Base-by-base conservation (phyloP, 2,888 invertebrate genomes). In the Cryptosula pallasiana region DNA sequence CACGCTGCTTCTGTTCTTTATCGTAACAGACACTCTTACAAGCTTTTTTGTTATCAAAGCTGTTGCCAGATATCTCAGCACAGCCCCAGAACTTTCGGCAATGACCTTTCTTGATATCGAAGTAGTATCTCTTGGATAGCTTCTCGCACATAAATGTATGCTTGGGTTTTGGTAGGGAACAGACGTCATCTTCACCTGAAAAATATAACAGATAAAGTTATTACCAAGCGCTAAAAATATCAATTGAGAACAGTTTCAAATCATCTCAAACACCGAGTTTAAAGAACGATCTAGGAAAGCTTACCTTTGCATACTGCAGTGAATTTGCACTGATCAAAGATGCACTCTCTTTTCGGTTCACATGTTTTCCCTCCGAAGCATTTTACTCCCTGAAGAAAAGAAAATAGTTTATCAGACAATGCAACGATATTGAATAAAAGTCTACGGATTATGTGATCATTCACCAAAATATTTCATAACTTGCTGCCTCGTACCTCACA, bases 1-100 rank as follows among this genome's bases (percentile, higher is more conserved):
- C 69, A 45, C 72, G 71, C 54, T 55, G 23, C n/a, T 35, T 54
- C 20, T 45, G 71, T n/a, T 55, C 25, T 27, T 71, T 75, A 63
- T 69, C 58, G 69, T 75, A 72, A 72, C 78, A 78, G 69, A 75
- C 45, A 36, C 73, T 74, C 73, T 78, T 78, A 69, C 78, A 78
- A 29, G 71, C 72, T 71, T 73, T 71, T 69, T 78, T 78, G 35
- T 74, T 71, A n/a, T 58, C 73, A 55, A 78, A 78, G 55, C 76
- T 77, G 57, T 77, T 77, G 25, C 77, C 77, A 32, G 69, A 55
- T n/a, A 76, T 75, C n/a, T 71, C 73, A 25, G 27, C 63, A 73
- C 78, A 78, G 1, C 77, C 78, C 23, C 73, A 36, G 72, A 76
- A 77, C 55, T 75, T 73, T 23, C 73, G 70, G 71, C 78, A 78